Percentiles rank a stretch among this genome's conserved stretches.
Evolutionary conservation across 1,140 invertebrate genomes (phyloP).

Genomic region (Coptotermes formosanus): DNA sequence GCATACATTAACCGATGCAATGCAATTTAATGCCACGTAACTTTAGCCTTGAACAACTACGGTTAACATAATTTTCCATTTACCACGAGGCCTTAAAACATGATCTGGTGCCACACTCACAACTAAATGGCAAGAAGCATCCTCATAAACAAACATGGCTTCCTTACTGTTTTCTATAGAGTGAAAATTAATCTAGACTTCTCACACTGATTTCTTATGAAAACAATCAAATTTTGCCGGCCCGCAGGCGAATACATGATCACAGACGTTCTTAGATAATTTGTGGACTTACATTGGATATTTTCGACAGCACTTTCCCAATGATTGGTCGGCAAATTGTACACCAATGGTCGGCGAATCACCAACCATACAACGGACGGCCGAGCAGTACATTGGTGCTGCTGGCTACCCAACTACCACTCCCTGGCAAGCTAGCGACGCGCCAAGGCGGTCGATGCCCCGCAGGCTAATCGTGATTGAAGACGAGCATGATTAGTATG

Average conservation of each 20-base stretch:
- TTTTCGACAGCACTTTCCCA: constrained; percentile 64
- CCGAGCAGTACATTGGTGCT: constrained; percentile 47
- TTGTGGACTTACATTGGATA: constrained; percentile 78
- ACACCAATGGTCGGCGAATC: constrained; percentile 45
- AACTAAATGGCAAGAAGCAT: constrained; percentile 29
- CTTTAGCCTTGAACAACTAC: not conserved
- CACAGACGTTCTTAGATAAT: constrained; percentile 57
- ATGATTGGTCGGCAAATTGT: constrained; percentile 60
- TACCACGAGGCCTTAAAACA: not conserved
- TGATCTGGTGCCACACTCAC: constrained; percentile 18
- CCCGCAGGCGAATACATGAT: constrained; percentile 29
- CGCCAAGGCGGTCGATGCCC: constrained; percentile 37
- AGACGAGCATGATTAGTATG: not conserved
- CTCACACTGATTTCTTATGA: constrained; percentile 1
- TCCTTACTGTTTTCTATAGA: constrained; percentile 37
- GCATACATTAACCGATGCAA: not conserved
- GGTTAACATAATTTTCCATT: not conserved
- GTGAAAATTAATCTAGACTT: not conserved
- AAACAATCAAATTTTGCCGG: constrained; percentile 34
- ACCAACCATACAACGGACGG: constrained; percentile 42
- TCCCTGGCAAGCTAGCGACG: constrained; percentile 33
- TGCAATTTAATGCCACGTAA: not conserved
- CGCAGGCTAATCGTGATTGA: constrained; percentile 21
- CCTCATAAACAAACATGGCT: constrained; percentile 42
- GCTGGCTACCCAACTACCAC: constrained; percentile 38